These are phyloP conservation scores for Polypterus senegalus DNA, from an alignment of 2,113 vertebrate species.

Conservation along the genomic window DNA sequence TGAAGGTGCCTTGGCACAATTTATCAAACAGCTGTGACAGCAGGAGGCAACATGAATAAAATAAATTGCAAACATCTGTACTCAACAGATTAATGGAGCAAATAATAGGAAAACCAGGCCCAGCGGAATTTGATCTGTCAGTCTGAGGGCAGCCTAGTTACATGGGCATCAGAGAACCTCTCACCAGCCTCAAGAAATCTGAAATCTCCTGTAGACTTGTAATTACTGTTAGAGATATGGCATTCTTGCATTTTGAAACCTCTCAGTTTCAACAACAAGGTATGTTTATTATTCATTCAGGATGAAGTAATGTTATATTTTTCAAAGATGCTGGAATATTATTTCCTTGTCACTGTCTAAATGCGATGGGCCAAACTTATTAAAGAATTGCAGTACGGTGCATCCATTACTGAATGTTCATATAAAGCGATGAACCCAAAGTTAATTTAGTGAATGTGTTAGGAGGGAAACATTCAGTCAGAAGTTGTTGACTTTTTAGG, in stretches of 20 bases:
- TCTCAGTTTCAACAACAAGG: background rate
- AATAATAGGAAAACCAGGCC: slow-evolving; percentile 10
- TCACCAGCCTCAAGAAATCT: background rate
- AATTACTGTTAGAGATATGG: background rate
- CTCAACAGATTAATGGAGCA: slow-evolving; percentile 8
- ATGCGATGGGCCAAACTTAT: no score
- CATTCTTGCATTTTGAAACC: no score
- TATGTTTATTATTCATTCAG: slow-evolving; percentile 4
- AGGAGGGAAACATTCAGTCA: no score
- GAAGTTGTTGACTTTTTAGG: no score
- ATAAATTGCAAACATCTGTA: slow-evolving; percentile 18
- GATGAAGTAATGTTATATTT: no score
- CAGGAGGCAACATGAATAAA: slow-evolving; percentile 10
- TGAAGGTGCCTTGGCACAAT: background rate
- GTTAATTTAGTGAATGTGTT: no score
- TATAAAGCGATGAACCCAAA: no score
- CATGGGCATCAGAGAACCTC: background rate
- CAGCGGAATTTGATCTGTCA: slow-evolving; percentile 3
- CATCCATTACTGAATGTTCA: no score
- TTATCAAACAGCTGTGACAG: slow-evolving; percentile 11
- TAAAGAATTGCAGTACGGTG: no score
- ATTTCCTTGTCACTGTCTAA: no score
- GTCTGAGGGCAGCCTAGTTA: slow-evolving; percentile 4
- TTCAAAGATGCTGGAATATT: no score
- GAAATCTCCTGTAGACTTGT: background rate